phyloP scores from a whole-genome alignment of 2,888 invertebrate genomes.

The Lasioglossum villosulum region DNA sequence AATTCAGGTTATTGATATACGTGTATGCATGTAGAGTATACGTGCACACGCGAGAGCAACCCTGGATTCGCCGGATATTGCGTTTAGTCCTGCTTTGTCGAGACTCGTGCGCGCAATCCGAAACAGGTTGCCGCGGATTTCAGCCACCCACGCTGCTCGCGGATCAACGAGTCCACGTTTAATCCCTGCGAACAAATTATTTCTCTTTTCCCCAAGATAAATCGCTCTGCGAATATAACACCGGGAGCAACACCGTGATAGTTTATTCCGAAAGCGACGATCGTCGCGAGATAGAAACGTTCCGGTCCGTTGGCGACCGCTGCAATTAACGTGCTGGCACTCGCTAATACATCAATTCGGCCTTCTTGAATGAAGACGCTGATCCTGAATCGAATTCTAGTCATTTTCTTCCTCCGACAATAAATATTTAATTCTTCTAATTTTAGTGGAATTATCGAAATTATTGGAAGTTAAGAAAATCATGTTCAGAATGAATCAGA shows the following conservation, averaged over 20 bases:
- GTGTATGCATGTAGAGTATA: background rate
- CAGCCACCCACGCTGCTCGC: background rate
- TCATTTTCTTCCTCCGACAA: background rate
- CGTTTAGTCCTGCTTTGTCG: slow-evolving; percentile 3
- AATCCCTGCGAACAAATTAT: background rate
- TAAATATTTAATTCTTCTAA: background rate
- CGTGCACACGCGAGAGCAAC: background rate
- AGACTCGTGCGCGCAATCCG: background rate
- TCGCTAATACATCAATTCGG: background rate
- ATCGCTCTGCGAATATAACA: background rate
- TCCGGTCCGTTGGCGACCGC: background rate
- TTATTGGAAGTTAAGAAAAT: no score
- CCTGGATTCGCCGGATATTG: slow-evolving; percentile 9
- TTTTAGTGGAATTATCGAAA: background rate
- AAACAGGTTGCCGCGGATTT: slow-evolving; percentile 2
- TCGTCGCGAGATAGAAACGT: background rate
- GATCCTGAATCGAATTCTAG: background rate
- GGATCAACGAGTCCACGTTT: background rate
- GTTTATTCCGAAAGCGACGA: background rate
- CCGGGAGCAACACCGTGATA: background rate
- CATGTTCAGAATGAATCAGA: no score
- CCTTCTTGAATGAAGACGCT: background rate
- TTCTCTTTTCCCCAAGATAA: background rate
- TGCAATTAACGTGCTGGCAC: background rate
- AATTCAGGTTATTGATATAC: slow-evolving; percentile 3